Evolutionary conservation across 1,140 invertebrate genomes (phyloP).

Genomic region (Ptiloglossa arizonensis): DNA sequence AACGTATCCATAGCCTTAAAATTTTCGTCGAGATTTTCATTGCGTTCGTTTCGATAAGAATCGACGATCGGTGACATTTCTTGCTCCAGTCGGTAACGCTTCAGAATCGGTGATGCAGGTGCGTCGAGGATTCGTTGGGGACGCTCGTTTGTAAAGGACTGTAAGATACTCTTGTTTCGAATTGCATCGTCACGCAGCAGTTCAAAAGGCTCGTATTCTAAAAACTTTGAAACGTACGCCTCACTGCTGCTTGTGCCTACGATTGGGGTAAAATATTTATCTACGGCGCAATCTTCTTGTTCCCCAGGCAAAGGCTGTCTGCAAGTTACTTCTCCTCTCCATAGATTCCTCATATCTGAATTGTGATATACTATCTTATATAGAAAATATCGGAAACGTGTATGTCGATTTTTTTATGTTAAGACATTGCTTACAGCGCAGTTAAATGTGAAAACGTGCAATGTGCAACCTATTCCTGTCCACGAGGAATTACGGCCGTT

Average conservation of each 20-base stretch:
- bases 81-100: conserved; percentile 5
- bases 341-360: conserved; percentile 42
- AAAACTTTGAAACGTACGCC: not conserved
- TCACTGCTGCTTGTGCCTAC: not conserved
- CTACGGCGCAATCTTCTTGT: conserved; percentile 16
- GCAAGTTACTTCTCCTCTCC: conserved; percentile 24
- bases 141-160: not conserved
- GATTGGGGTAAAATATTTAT: not conserved
- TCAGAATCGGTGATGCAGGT: not conserved
- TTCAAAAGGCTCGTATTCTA: not conserved
- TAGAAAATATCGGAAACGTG: not conserved
- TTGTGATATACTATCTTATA: not conserved
- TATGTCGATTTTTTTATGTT: not conserved
- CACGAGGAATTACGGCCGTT: too few relatives aligned
- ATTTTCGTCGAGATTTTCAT: conserved; percentile 86
- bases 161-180: not conserved
- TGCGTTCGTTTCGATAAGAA: conserved; percentile 85
- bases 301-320: not conserved
- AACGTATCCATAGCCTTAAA: conserved; percentile 84
- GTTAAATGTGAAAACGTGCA: too few relatives aligned
- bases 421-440: too few relatives aligned
- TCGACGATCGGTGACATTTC: conserved; percentile 82
- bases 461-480: too few relatives aligned
- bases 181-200: not conserved
- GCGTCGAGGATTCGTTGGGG: too few relatives aligned